Evolutionary conservation across 2,888 invertebrate genomes (phyloP), one percentile per base, ranked within the genome.

Genomic region (Sclerodermus sp.): DNA sequence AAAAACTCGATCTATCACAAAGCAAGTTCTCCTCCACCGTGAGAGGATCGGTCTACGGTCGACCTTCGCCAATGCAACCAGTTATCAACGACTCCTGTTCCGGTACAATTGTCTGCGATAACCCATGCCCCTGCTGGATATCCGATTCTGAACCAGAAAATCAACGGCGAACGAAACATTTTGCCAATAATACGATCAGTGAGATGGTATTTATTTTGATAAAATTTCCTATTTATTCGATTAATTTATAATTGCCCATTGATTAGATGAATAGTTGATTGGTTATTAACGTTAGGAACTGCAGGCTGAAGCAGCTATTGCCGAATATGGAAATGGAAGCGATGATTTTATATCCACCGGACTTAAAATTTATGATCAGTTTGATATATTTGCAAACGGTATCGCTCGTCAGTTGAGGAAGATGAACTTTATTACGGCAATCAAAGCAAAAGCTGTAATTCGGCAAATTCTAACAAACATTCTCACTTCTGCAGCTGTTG

Each of bases 341-440:
- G 23, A 23, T 23, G 23, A 23, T 42, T 14, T 13, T 42, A 13
- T 9, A 3, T 23, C 15, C n/a, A 15, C 8, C 15, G 42, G 16
- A 42, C 14, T 14, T 5, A 38, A 42, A 2, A 42, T 42, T 10
- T 40, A 45, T 34, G 62, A 67, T 34, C 53, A 48, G 31, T 63
- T 59, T 38, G 64, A 68, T 34, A 48, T 57, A 14, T 71, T 68
- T 44, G 60, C 55, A 1, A 57, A 34, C 36, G 52, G 45, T 18
- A 53, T 64, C 5, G 58, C 59, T 23, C 44, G 45, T 39, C 58
- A 49, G 31, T 48, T 64, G 55, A 59, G 56, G 34, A 57, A 48
- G 45, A 57, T 67, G 57, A 50, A 51, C 15, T 39, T 49, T 16
- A 45, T 46, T 12, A 23, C 44, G 1, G 68, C 65, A 1, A 16